phyloP scores from a whole-genome alignment of 2,113 vertebrate genomes.

The Passer domesticus region DNA sequence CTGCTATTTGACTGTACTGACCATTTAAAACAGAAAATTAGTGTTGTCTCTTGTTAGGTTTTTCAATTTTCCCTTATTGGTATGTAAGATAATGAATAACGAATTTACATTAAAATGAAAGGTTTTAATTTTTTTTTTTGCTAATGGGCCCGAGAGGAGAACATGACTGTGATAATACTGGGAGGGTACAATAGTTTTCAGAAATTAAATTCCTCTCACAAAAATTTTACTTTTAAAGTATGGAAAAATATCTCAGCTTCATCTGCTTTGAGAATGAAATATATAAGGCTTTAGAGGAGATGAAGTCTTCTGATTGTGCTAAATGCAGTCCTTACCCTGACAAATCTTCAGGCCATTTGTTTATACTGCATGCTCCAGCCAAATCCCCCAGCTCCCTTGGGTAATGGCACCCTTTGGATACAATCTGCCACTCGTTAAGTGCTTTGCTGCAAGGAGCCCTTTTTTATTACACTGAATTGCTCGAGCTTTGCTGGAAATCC shows the following conservation, averaged over 20 bases:
- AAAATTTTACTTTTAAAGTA: neutral
- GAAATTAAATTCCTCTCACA: neutral
- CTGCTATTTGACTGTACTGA: neutral
- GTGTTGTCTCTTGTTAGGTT: neutral
- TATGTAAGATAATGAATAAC: neutral
- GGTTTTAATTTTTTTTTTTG: neutral
- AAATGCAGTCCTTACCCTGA: neutral
- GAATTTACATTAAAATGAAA: neutral
- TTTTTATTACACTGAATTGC: constrained; percentile 38
- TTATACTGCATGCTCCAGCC: neutral
- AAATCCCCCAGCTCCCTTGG: neutral
- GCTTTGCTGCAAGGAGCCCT: constrained; percentile 22
- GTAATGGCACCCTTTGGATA: constrained; percentile 32
- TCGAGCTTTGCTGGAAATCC: constrained; percentile 45
- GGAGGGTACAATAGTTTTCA: neutral
- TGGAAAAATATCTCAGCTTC: neutral
- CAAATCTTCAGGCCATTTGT: constrained; percentile 10
- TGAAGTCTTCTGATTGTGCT: neutral
- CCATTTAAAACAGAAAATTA: neutral
- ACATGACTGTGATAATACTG: neutral
- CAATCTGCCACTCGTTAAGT: constrained; percentile 25
- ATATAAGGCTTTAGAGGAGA: neutral
- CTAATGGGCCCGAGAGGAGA: neutral
- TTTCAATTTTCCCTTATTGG: neutral
- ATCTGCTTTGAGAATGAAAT: neutral